These are phyloP conservation scores for Notechis scutatus DNA, from an alignment of 2,113 vertebrate species.

Conservation along the genomic window DNA sequence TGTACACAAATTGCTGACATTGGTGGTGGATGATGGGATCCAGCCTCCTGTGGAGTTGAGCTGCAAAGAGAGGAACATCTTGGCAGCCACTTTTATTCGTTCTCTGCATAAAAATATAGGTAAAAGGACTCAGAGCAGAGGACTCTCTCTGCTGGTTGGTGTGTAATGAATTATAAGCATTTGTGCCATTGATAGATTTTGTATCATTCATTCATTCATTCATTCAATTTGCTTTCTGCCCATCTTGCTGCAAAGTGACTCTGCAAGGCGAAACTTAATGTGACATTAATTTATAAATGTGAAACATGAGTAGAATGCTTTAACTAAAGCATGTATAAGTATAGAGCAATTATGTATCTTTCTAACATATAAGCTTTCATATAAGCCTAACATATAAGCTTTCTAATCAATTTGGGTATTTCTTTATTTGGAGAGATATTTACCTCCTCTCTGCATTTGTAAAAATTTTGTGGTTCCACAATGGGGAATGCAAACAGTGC, in stretches of 20 bases:
- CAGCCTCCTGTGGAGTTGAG: constrained; percentile 97
- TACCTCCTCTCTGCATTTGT: background rate
- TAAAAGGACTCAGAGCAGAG: constrained; percentile 61
- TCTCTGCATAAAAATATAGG: constrained; percentile 98
- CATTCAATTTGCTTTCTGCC: background rate
- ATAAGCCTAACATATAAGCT: no score
- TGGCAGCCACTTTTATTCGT: constrained; percentile 97
- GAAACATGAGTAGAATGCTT: background rate
- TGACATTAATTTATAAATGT: background rate
- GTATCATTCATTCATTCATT: background rate
- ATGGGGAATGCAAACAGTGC: background rate
- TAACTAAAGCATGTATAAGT: background rate
- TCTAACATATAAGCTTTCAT: background rate
- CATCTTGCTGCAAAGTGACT: background rate
- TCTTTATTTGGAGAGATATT: background rate
- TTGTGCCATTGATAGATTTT: background rate
- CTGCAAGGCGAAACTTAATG: background rate
- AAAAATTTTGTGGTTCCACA: background rate
- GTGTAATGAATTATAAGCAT: background rate
- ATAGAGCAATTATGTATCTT: background rate
- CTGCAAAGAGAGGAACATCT: constrained; percentile 98
- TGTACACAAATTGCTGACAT: constrained; percentile 89
- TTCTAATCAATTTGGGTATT: background rate
- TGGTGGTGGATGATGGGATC: constrained; percentile 97
- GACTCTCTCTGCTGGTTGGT: background rate